Conservation (phyloP, 2,888 invertebrate species). For the Tribolium freemani region DNA sequence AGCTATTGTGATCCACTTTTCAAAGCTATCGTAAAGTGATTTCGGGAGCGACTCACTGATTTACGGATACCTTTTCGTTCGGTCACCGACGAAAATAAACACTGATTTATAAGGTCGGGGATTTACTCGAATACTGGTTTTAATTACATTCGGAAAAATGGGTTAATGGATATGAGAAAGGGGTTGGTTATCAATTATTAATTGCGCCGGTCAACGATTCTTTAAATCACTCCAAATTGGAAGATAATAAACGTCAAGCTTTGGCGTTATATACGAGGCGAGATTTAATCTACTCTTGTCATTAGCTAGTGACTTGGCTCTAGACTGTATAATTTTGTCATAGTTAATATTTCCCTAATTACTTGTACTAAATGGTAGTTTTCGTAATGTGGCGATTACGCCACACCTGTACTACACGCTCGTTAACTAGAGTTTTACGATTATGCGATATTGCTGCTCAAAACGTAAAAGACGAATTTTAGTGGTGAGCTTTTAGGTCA, state of each 20-base stretch:
- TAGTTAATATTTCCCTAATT: slow-evolving; percentile 16
- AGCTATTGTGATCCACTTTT: slow-evolving; percentile 42
- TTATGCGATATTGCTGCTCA: slow-evolving; percentile 13
- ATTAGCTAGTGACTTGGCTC: neutral
- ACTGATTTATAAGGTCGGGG: slow-evolving; percentile 15
- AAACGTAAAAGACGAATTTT: slow-evolving; percentile 16
- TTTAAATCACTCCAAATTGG: neutral
- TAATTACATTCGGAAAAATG: slow-evolving; percentile 18
- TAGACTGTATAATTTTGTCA: neutral
- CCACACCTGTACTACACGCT: slow-evolving; percentile 7
- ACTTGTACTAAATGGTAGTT: slow-evolving; percentile 2
- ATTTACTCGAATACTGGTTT: slow-evolving; percentile 2
- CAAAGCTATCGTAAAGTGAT: slow-evolving; percentile 33
- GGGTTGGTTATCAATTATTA: slow-evolving; percentile 17
- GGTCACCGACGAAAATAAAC: slow-evolving; percentile 33
- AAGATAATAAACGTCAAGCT: neutral
- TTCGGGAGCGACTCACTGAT: slow-evolving; percentile 36
- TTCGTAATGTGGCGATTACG: neutral
- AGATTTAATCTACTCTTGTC: neutral
- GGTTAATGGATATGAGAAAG: slow-evolving; percentile 26
- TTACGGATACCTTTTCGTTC: slow-evolving; percentile 38
- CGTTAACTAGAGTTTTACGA: slow-evolving; percentile 4
- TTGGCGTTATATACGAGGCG: neutral
- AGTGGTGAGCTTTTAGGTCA: slow-evolving; percentile 6
- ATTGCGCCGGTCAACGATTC: neutral